These are phyloP conservation scores for Scaeva pyrastri DNA, from an alignment of 2,888 invertebrate genomes.

Conservation along the genomic window DNA sequence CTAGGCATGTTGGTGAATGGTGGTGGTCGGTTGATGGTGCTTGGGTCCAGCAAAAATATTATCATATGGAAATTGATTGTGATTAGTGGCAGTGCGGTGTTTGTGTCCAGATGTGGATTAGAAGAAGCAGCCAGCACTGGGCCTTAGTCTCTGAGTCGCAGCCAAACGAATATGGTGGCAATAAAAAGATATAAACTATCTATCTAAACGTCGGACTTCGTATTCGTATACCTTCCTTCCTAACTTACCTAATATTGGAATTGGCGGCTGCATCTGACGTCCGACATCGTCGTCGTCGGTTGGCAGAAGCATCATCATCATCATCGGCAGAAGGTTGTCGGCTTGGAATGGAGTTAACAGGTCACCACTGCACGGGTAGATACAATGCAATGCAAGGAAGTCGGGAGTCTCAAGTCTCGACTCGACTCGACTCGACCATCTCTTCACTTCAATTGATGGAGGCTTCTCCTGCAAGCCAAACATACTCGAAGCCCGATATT, in stretches of 20 bases:
- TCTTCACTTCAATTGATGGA: constrained; percentile 40
- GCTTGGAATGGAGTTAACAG: constrained; percentile 73
- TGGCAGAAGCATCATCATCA: constrained; percentile 43
- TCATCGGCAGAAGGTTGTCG: constrained; percentile 64
- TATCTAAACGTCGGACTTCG: neutral
- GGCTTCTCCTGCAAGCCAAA: constrained; percentile 32
- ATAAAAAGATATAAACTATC: constrained; percentile 60
- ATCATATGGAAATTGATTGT: constrained; percentile 79
- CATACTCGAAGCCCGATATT: neutral
- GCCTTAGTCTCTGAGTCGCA: neutral
- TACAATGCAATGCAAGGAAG: constrained; percentile 21
- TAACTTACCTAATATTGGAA: neutral
- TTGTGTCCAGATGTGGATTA: constrained; percentile 76
- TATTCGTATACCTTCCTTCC: constrained; percentile 21
- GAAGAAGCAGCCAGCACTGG: constrained; percentile 46
- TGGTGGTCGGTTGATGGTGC: constrained; percentile 19
- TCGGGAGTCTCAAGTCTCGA: no score
- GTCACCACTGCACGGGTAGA: constrained; percentile 57
- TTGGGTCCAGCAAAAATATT: constrained; percentile 78
- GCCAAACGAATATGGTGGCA: constrained; percentile 65
- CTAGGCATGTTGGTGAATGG: constrained; percentile 14
- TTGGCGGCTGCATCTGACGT: constrained; percentile 43
- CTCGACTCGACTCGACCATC: constrained; percentile 2
- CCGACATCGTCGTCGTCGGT: constrained; percentile 45
- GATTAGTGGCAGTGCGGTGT: constrained; percentile 70